phyloP scores from a whole-genome alignment of 1,140 invertebrate genomes.

The Matsumurasca onukii region DNA sequence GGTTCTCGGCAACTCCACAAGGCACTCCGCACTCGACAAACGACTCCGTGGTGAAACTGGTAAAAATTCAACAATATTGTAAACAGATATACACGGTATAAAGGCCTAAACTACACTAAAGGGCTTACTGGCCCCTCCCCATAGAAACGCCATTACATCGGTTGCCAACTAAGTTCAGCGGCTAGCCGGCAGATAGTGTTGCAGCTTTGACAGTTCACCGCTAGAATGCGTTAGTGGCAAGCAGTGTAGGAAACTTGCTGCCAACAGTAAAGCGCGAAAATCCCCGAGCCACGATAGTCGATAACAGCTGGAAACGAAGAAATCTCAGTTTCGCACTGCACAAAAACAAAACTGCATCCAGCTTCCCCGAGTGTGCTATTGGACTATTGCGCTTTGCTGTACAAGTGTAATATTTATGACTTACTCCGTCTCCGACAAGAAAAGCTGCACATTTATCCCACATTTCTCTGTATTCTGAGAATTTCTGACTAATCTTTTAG shows the following conservation, averaged over 20 bases:
- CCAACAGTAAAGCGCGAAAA: background rate
- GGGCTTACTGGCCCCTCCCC: constrained; percentile 16
- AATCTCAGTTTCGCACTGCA: too few relatives aligned
- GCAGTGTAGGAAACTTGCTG: constrained; percentile 9
- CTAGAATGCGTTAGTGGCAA: constrained; percentile 2
- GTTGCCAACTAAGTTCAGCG: background rate
- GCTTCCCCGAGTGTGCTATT: too few relatives aligned
- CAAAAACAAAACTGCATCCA: too few relatives aligned
- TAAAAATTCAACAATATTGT: background rate
- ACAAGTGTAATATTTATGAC: too few relatives aligned
- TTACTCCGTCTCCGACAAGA: too few relatives aligned
- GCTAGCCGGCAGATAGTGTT: background rate
- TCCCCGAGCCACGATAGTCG: constrained; percentile 3
- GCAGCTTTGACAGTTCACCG: background rate
- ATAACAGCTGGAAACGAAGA: background rate
- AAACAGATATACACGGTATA: background rate
- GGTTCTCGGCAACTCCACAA: background rate
- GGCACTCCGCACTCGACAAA: background rate
- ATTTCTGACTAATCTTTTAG: too few relatives aligned
- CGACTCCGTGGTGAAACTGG: background rate
- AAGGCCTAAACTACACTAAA: constrained; percentile 25
- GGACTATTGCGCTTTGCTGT: too few relatives aligned
- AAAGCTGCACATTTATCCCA: too few relatives aligned
- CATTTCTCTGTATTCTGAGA: too few relatives aligned
- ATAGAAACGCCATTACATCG: constrained; percentile 19